These are phyloP conservation scores for Loris lydekkerianus DNA, from an alignment of 2,797 vertebrate species.

Conservation along the genomic window DNA sequence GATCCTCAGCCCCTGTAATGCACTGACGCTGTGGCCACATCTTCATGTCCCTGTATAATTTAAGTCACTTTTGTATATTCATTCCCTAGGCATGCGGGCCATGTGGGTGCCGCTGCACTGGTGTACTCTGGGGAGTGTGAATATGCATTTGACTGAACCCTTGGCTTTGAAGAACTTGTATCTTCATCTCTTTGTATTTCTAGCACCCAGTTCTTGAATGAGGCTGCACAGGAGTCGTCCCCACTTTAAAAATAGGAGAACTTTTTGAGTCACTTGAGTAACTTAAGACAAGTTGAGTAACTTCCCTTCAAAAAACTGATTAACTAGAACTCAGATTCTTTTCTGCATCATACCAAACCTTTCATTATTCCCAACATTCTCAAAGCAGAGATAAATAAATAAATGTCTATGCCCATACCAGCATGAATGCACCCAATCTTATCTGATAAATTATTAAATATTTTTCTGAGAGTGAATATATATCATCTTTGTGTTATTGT, in stretches of 20 bases:
- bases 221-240: neutral
- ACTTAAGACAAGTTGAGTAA: neutral
- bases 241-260: neutral
- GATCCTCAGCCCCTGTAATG: neutral
- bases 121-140: neutral
- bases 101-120: too few species aligned
- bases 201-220: neutral
- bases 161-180: neutral
- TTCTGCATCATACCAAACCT: neutral
- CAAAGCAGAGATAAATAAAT: neutral
- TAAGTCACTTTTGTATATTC: neutral
- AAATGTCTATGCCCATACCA: too few species aligned
- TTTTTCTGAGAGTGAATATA: neutral
- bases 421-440: too few species aligned
- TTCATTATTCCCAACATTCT: neutral
- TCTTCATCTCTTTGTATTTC: neutral
- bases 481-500: neutral
- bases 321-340: neutral
- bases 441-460: neutral
- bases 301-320: neutral
- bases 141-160: neutral
- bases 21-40: neutral
- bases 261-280: neutral
- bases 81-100: neutral
- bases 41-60: neutral